Percentiles rank a stretch among this genome's conserved stretches.
phyloP scores from a whole-genome alignment of 2,888 invertebrate genomes.

The Acleris literana region DNA sequence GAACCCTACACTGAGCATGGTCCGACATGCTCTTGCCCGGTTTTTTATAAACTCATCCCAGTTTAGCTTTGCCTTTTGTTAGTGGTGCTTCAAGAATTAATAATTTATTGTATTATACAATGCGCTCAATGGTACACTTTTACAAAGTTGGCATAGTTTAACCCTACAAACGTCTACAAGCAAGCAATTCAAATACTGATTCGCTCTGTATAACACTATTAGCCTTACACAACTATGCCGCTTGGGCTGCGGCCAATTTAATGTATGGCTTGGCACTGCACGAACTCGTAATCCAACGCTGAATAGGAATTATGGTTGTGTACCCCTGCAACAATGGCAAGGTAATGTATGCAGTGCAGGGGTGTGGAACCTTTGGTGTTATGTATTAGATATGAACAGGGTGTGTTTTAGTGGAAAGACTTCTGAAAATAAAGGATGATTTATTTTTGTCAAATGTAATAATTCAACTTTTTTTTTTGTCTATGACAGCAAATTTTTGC shows the following conservation, averaged over 20 bases:
- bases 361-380: conserved; percentile 17
- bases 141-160: conserved; percentile 23
- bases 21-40: too few species aligned
- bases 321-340: conserved; percentile 35
- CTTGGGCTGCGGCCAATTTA: conserved; percentile 76
- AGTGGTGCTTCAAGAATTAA: too few species aligned
- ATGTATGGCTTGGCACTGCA: conserved; percentile 75
- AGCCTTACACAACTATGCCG: conserved; percentile 69
- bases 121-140: background rate
- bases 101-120: too few species aligned
- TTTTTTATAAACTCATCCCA: too few species aligned
- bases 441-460: too few species aligned
- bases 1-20: too few species aligned
- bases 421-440: too few species aligned
- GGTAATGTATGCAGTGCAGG: conserved; percentile 35
- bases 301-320: conserved; percentile 66
- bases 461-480: too few species aligned
- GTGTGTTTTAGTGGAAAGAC: background rate
- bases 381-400: background rate
- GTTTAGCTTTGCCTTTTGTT: background rate
- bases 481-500: too few species aligned
- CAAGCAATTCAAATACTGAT: conserved; percentile 46
- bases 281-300: conserved; percentile 62
- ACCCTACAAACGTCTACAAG: conserved; percentile 14
- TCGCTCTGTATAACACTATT: conserved; percentile 65